These are phyloP conservation scores for Columba janthina DNA, from an alignment of 2,113 vertebrate genomes.

Conservation along the genomic window DNA sequence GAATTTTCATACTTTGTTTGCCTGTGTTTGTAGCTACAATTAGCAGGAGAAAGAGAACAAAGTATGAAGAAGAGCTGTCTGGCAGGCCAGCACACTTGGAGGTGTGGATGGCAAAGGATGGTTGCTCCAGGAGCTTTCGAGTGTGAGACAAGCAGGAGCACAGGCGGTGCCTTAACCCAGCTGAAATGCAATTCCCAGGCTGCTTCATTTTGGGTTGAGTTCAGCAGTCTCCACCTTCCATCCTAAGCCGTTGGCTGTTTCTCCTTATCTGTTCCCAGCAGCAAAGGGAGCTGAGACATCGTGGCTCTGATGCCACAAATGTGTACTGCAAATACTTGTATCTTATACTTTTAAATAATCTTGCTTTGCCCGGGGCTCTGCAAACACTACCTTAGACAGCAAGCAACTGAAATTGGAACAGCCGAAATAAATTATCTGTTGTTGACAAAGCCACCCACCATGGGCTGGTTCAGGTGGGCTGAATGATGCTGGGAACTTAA, in stretches of 20 bases:
- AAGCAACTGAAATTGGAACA: constrained; percentile 8
- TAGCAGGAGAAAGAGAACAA: background rate
- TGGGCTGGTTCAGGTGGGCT: constrained; percentile 28
- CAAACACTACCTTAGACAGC: background rate
- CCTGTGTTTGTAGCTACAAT: background rate
- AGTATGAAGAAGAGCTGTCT: background rate
- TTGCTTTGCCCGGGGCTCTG: background rate
- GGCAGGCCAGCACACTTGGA: background rate
- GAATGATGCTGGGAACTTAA: background rate
- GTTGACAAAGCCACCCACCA: constrained; percentile 51
- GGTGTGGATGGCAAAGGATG: background rate
- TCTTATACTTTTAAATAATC: constrained; percentile 43
- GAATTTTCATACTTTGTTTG: background rate
- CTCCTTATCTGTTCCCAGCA: background rate
- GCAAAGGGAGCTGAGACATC: background rate
- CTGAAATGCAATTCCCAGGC: background rate
- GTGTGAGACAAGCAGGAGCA: background rate
- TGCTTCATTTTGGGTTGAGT: background rate
- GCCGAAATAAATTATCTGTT: constrained; percentile 27
- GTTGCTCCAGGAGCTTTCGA: background rate
- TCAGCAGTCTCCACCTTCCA: background rate
- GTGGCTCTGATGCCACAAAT: background rate
- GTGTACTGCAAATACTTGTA: background rate
- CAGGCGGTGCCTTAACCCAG: background rate
- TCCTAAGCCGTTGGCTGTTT: background rate